A percentile compares a stretch with the other conserved stretches of the same genome.
Conservation (phyloP, 1,140 invertebrate species). For the Micrasema minimum region DNA sequence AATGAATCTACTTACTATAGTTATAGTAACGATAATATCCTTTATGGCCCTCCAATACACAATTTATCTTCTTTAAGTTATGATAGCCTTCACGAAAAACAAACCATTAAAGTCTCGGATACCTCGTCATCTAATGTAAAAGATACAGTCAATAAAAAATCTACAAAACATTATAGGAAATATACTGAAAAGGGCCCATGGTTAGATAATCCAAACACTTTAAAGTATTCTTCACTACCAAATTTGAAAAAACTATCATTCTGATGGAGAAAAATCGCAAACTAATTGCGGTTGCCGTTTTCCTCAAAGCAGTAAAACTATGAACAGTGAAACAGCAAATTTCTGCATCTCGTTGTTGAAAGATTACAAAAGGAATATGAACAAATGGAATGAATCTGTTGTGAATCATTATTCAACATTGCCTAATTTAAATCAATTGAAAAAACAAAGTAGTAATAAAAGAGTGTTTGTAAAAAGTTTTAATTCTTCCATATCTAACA, state of each 20-base stretch:
- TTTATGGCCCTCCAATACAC: conserved; percentile 42
- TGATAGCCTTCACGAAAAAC: conserved; percentile 14
- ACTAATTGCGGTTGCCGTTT: neutral
- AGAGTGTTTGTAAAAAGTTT: conserved; percentile 59
- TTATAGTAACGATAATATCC: conserved; percentile 46
- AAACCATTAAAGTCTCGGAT: neutral
- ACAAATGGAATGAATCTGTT: conserved; percentile 64
- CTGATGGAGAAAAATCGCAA: conserved; percentile 11
- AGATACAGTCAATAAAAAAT: too few species aligned
- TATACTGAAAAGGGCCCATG: too few species aligned
- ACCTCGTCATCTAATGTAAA: neutral
- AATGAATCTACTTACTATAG: conserved; percentile 14
- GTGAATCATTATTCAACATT: conserved; percentile 60
- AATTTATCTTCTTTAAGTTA: conserved; percentile 17
- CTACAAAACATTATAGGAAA: too few species aligned
- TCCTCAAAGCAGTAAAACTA: conserved; percentile 4
- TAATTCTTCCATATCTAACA: conserved; percentile 59
- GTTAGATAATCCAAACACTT: conserved; percentile 4
- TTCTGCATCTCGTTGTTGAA: conserved; percentile 58
- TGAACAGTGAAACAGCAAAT: conserved; percentile 52
- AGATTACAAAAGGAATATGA: conserved; percentile 65
- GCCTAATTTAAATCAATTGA: conserved; percentile 39
- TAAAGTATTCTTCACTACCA: conserved; percentile 47
- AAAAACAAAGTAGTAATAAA: conserved; percentile 54
- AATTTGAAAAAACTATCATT: conserved; percentile 37